Evolutionary conservation across 2,888 invertebrate genomes (phyloP), one percentile per base, ranked within the genome.

Genomic region (Drosophila falleni): DNA sequence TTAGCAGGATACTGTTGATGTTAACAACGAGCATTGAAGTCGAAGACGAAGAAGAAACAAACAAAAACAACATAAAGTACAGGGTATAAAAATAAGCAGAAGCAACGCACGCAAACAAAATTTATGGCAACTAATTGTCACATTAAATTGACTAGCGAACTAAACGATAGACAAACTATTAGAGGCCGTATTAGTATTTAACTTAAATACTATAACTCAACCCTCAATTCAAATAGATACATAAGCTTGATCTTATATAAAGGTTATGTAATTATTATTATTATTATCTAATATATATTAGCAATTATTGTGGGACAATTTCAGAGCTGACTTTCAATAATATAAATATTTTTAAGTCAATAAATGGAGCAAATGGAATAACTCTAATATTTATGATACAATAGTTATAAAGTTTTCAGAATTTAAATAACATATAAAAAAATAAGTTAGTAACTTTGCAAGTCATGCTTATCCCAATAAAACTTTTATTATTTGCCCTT

Each of bases 71-170:
- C n/a, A 5, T 4, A 11, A 33, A 55, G 19, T 44, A 33, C 35
- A 58, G 58, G 16, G 47, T 37, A 58, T 47, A 37, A 35, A 23
- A 13, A 31, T 1, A 49, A 33, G 26, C 16, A 16, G 59, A 56
- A 62, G 46, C 60, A 49, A 42, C 37, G 5, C 16, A 83, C 81
- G 87, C 84, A 66, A 82, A 64, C 69, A 56, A 68, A 61, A 80
- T 80, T 80, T 74, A 80, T 81, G 66, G 59, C 77, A 50, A 59
- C 68, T 86, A 74, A 84, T 86, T 84, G 75, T 88, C 83, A 74
- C 56, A 88, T 74, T 53, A 76, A 81, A 63, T 65, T 56, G 41
- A 62, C 39, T 65, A 69, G 51, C 63, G 33, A 49, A 50, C 42
- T 53, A 55, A 67, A 23, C 15, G 15, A 19, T 19, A 37, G 13